Percentiles rank a stretch among this genome's conserved stretches.
These are phyloP conservation scores for Drepana falcataria DNA, from an alignment of 2,888 invertebrate genomes.

Conservation along the genomic window DNA sequence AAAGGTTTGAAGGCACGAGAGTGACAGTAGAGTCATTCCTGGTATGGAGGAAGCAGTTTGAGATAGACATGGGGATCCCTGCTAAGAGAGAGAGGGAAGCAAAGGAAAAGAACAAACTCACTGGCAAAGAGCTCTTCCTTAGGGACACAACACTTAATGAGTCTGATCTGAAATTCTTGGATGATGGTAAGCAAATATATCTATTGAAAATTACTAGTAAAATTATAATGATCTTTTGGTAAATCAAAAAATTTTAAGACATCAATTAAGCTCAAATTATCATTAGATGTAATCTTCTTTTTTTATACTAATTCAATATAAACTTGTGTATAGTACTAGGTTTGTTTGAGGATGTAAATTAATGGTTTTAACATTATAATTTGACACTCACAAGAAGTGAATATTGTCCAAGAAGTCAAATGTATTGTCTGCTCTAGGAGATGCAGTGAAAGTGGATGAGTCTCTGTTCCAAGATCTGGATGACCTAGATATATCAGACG, in stretches of 20 bases:
- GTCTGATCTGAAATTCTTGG: constrained; percentile 96
- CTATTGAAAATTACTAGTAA: too few species aligned
- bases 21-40: constrained; percentile 97
- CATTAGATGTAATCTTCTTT: too few species aligned
- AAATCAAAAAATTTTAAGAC: too few species aligned
- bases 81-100: constrained; percentile 84
- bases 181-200: constrained; percentile 82
- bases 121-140: constrained; percentile 96
- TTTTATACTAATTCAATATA: too few species aligned
- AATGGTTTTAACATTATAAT: too few species aligned
- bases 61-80: constrained; percentile 89
- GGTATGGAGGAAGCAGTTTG: constrained; percentile 96
- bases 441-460: constrained; percentile 94
- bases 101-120: constrained; percentile 88
- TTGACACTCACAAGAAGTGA: too few species aligned
- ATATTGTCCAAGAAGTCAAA: too few species aligned
- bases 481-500: constrained; percentile 87
- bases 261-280: too few species aligned
- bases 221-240: too few species aligned
- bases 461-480: constrained; percentile 94
- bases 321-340: too few species aligned
- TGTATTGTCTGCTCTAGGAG: constrained; percentile 67
- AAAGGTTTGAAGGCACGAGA: constrained; percentile 96
- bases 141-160: constrained; percentile 95
- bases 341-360: too few species aligned